Evolutionary conservation across 2,113 vertebrate species (phyloP), one percentile per base, ranked within the genome.

Genomic region (Halcyon malimbica): DNA sequence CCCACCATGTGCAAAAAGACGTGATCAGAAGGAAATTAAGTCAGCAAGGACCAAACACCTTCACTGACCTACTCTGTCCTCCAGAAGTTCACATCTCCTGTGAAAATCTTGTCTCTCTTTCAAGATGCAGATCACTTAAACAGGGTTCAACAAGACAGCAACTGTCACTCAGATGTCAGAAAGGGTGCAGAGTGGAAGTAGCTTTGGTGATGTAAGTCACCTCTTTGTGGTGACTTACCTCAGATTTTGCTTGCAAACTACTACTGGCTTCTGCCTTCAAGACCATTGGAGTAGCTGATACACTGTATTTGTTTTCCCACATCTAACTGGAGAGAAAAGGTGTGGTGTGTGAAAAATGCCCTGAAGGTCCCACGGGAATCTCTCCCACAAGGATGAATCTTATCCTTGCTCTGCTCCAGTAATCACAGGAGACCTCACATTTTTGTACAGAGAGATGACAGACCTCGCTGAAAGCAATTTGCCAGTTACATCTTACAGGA

Each of bases 361-460:
- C 48, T 37, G 13, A 28, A 70, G 18, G 18, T 29, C 18, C 68
- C n/a, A 35, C 16, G 28, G 46, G n/a, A 28, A 18, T 46, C 11
- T 51, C 46, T 51, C 11, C n/a, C 11, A 35, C 35, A 35, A 46
- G 24, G n/a, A n/a, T 37, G n/a, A 50, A 51, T 28, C 65, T 69
- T n/a, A 14, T 25, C 65, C 65, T 23, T 69, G 44, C n/a, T 70
- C 48, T 70, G 46, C 46, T 51, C 44, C 63, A 44, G 44, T 31
- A 48, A 80, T 56, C 11, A 10, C 8, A 19, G 44, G 39, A 65
- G 24, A 79, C 42, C 26, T 75, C 48, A 75, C 44, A 41, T 10
- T 0, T 0, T 16, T 29, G 29, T 57, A 63, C 3, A 31, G 67
- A 48, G 48, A 83, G 6, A 31, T 2, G 26, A 56, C 25, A 76